Percentiles rank a stretch among this genome's conserved stretches.
Evolutionary conservation across 2,113 vertebrate genomes (phyloP).

Genomic region (Terrapene triunguis): DNA sequence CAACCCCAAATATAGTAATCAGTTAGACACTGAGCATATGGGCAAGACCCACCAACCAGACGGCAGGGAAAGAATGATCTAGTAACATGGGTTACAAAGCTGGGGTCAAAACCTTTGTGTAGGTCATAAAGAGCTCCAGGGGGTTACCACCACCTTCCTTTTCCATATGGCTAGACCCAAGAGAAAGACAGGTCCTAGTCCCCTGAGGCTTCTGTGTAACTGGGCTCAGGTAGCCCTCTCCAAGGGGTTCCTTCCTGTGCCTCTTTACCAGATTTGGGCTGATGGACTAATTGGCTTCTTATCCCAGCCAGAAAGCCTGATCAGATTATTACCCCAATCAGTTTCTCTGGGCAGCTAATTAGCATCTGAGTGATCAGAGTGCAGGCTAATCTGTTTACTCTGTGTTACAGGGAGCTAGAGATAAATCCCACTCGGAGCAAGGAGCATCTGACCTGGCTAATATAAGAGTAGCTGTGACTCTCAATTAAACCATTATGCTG

Average conservation of each 20-base stretch:
- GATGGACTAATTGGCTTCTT: not conserved
- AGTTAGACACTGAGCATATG: not conserved
- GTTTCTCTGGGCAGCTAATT: not conserved
- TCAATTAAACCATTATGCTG: not conserved
- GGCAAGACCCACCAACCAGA: not conserved
- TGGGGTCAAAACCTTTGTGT: not conserved
- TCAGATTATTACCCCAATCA: not conserved
- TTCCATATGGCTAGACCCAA: not conserved
- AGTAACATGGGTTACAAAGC: not conserved
- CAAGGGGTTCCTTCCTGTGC: not conserved
- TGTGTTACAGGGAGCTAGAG: not conserved
- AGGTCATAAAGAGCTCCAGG: not conserved
- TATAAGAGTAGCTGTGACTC: accelerated
- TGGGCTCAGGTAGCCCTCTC: too few relatives aligned
- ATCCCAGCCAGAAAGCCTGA: not conserved
- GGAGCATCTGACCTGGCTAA: not conserved
- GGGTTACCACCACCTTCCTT: not conserved
- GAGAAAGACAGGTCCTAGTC: not conserved
- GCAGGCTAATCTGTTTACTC: not conserved
- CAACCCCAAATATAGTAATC: too few relatives aligned
- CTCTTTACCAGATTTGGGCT: not conserved
- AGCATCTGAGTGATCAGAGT: not conserved
- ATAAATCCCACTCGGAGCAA: not conserved
- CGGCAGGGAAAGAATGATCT: not conserved
- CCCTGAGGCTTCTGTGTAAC: not conserved